Percentiles rank a stretch among this genome's conserved stretches.
Conservation (phyloP, 2,797 vertebrate genomes). For the Syngnathus rostellatus region DNA sequence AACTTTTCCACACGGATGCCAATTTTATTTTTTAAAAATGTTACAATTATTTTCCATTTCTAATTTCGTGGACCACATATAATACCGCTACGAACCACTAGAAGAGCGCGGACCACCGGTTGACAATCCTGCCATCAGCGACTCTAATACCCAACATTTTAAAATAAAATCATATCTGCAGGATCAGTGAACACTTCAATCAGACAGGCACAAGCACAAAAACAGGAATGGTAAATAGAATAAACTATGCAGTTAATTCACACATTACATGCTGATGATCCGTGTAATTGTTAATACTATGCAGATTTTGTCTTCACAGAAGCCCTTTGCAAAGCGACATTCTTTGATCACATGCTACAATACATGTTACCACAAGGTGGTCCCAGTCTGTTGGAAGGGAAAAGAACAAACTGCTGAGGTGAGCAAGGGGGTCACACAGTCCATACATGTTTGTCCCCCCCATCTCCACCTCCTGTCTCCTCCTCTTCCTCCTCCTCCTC, state of each 20-base stretch:
- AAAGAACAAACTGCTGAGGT: not conserved
- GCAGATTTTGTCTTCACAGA: not conserved
- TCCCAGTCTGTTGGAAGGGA: slow-evolving; percentile 11
- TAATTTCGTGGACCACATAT: too few relatives aligned
- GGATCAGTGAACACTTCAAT: too few relatives aligned
- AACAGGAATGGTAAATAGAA: too few relatives aligned
- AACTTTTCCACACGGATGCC: not conserved
- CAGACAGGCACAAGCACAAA: too few relatives aligned
- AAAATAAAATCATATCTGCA: too few relatives aligned
- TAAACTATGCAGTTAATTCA: too few relatives aligned
- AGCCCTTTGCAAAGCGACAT: not conserved
- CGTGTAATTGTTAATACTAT: slow-evolving; percentile 2
- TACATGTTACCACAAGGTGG: slow-evolving; percentile 37
- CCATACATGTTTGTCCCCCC: slow-evolving; percentile 30
- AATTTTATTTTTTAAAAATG: too few relatives aligned
- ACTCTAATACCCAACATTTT: too few relatives aligned
- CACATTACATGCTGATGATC: not conserved
- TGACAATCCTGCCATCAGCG: too few relatives aligned
- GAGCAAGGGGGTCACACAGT: slow-evolving; percentile 27
- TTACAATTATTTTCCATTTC: too few relatives aligned
- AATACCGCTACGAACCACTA: too few relatives aligned
- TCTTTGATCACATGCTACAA: slow-evolving; percentile 10
- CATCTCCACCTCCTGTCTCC: slow-evolving; percentile 3
- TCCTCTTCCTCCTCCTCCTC: slow-evolving; percentile 1
- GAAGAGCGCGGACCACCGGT: too few relatives aligned